These are phyloP conservation scores for Daphoenositta chrysoptera DNA, from an alignment of 2,113 vertebrate genomes.

Conservation along the genomic window DNA sequence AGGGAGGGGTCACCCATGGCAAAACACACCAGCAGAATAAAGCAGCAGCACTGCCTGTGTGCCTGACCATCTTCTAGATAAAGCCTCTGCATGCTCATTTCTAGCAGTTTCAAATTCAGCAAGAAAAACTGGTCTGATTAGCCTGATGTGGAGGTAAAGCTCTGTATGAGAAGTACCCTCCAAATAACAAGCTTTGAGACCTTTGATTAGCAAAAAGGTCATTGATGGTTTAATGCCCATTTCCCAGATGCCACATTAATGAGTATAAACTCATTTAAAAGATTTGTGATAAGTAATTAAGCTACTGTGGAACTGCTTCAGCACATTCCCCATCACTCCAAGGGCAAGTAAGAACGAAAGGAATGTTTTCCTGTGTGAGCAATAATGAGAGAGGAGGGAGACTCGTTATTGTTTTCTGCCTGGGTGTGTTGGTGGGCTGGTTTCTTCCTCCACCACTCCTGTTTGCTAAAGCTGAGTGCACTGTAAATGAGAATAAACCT, in stretches of 20 bases:
- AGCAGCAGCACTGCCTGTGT: not conserved
- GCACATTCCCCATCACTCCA: not conserved
- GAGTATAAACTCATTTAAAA: slow-evolving; percentile 44
- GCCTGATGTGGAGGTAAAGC: not conserved
- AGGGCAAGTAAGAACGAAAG: not conserved
- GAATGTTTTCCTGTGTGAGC: not conserved
- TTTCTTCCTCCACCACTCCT: not conserved
- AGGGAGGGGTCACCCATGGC: not conserved
- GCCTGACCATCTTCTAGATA: not conserved
- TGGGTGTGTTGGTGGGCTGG: not conserved
- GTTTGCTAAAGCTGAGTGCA: not conserved
- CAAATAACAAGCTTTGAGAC: not conserved
- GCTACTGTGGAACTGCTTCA: not conserved
- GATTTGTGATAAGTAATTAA: slow-evolving; percentile 58
- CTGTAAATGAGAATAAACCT: not conserved
- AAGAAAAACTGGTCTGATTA: not conserved
- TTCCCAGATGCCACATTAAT: slow-evolving; percentile 45
- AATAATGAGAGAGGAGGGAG: not conserved
- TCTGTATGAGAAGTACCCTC: not conserved
- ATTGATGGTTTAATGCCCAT: slow-evolving; percentile 5
- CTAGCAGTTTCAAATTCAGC: not conserved
- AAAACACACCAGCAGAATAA: not conserved
- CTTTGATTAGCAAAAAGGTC: slow-evolving; percentile 35
- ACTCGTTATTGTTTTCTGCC: not conserved
- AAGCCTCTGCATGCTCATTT: not conserved